A percentile compares a stretch with the other conserved stretches of the same genome.
phyloP scores from a whole-genome alignment of 2,113 vertebrate species.

The Cathartes aura region DNA sequence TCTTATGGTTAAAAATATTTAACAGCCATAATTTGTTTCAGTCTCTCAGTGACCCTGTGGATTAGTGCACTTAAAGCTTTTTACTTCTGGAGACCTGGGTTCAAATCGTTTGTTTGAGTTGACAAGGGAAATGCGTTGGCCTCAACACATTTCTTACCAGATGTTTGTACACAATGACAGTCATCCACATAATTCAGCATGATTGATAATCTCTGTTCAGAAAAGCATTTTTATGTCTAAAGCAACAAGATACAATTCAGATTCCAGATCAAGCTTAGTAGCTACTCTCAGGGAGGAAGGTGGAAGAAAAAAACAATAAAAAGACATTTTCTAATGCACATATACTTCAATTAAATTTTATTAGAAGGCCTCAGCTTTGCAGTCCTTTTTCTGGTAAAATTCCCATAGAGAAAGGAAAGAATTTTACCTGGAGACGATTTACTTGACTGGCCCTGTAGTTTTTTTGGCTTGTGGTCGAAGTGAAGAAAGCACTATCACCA shows the following conservation, averaged over 20 bases:
- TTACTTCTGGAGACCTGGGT: not conserved
- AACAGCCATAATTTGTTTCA: not conserved
- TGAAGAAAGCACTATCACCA: not conserved
- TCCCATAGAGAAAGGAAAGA: not conserved
- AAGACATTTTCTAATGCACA: not conserved
- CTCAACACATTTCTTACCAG: not conserved
- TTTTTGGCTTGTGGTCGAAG: not conserved
- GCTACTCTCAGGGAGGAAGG: not conserved
- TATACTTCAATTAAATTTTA: not conserved
- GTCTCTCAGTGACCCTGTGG: not conserved
- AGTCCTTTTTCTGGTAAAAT: not conserved
- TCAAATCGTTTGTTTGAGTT: not conserved
- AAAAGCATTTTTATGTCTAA: not conserved
- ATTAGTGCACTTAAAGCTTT: not conserved
- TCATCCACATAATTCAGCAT: not conserved
- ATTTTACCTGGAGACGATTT: not conserved
- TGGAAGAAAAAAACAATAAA: not conserved
- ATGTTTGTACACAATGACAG: not conserved
- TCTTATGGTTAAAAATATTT: not conserved
- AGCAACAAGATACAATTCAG: not conserved
- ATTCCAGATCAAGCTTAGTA: not conserved
- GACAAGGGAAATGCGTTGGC: not conserved
- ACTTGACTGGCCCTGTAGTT: not conserved
- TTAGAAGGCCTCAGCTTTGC: not conserved
- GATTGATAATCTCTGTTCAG: not conserved